A percentile compares a stretch with the other conserved stretches of the same genome.
phyloP scores from a whole-genome alignment of 1,140 invertebrate genomes.

The Saccostrea glomerata region DNA sequence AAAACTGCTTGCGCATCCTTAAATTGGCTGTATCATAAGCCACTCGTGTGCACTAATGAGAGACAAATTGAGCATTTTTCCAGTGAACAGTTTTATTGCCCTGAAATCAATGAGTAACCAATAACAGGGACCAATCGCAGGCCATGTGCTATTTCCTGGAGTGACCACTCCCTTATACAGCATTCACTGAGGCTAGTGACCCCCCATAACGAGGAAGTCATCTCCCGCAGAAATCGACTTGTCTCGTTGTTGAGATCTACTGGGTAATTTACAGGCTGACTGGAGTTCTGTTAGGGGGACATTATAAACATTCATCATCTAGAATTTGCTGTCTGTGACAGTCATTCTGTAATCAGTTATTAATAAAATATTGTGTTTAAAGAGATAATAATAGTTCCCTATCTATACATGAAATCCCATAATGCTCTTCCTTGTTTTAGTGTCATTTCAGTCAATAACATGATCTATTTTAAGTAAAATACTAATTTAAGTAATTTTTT shows the following conservation, averaged over 20 bases:
- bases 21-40: neutral
- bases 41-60: neutral
- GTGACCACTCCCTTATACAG: neutral
- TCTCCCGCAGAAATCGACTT: neutral
- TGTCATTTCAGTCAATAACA: too few relatives aligned
- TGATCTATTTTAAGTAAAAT: too few relatives aligned
- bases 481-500: neutral
- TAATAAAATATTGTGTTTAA: neutral
- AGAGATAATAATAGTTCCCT: too few relatives aligned
- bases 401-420: too few relatives aligned
- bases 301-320: neutral
- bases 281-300: neutral
- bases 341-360: neutral
- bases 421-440: too few relatives aligned
- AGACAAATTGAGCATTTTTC: neutral
- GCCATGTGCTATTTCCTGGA: neutral
- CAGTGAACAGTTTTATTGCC: neutral
- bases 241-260: neutral
- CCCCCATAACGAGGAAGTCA: neutral
- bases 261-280: neutral
- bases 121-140: neutral
- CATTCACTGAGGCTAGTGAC: neutral
- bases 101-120: neutral
- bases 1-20: neutral
- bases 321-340: neutral